phyloP scores from a whole-genome alignment of 2,888 invertebrate species.

The Hecatera dysodea region DNA sequence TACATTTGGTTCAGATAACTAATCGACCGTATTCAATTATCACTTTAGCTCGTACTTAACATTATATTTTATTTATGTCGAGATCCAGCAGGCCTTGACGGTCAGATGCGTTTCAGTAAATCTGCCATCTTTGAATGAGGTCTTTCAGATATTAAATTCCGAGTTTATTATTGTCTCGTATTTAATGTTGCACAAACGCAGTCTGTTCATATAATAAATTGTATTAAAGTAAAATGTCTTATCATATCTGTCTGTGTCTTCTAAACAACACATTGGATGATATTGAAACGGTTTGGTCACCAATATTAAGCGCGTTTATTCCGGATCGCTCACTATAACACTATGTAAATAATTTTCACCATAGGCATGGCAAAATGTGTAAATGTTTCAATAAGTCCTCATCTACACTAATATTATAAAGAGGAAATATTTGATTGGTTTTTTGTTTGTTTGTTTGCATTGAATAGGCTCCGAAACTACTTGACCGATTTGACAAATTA shows the following conservation, averaged over 20 bases:
- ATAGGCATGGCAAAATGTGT: not conserved
- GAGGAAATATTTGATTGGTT: too few species aligned
- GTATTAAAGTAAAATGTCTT: not conserved
- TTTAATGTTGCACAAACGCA: conserved; percentile 11
- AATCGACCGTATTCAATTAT: not conserved
- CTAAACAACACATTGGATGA: not conserved
- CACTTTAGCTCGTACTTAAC: not conserved
- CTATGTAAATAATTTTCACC: not conserved
- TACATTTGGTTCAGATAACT: not conserved
- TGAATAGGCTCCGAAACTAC: too few species aligned
- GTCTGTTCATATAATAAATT: conserved; percentile 4
- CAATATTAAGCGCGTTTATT: too few species aligned
- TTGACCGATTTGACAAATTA: too few species aligned
- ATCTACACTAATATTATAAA: not conserved
- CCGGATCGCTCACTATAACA: too few species aligned
- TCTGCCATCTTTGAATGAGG: conserved; percentile 2
- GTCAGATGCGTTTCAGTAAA: not conserved
- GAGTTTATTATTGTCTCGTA: conserved; percentile 9
- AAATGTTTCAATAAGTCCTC: not conserved
- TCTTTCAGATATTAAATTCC: conserved; percentile 27
- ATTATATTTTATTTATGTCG: not conserved
- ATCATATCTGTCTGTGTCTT: not conserved
- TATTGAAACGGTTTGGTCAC: not conserved
- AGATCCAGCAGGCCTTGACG: not conserved
- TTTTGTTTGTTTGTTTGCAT: too few species aligned